phyloP scores from a whole-genome alignment of 2,888 invertebrate genomes.

The Eledone cirrhosa region DNA sequence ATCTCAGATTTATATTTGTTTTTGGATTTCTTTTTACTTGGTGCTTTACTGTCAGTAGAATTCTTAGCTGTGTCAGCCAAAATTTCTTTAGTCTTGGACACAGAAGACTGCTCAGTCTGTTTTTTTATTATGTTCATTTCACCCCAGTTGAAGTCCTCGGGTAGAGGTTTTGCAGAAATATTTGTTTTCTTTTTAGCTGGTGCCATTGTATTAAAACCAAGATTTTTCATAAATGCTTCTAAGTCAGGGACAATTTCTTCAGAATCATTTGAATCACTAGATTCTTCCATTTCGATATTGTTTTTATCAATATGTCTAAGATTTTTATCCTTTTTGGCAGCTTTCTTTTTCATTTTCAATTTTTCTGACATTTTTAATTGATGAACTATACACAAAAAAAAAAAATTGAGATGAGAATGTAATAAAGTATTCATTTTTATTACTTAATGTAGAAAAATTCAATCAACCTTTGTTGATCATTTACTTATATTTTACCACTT shows the following conservation, averaged over 20 bases:
- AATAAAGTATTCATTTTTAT: too few relatives aligned
- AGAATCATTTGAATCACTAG: too few relatives aligned
- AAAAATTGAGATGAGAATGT: too few relatives aligned
- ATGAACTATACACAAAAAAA: too few relatives aligned
- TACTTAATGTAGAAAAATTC: too few relatives aligned
- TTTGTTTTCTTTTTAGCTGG: neutral
- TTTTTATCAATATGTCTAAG: too few relatives aligned
- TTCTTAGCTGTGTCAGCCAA: constrained; percentile 33
- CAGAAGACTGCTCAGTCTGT: constrained; percentile 25
- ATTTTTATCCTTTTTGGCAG: too few relatives aligned
- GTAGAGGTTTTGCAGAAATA: neutral
- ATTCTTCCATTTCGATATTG: too few relatives aligned
- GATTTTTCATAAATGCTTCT: neutral
- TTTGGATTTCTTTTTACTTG: constrained; percentile 29
- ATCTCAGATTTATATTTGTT: constrained; percentile 29
- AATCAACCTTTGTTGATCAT: too few relatives aligned
- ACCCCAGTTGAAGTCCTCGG: constrained; percentile 29
- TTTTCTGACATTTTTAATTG: too few relatives aligned
- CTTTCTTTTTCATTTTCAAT: too few relatives aligned
- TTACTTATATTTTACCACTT: too few relatives aligned
- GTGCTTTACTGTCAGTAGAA: neutral
- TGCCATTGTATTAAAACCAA: neutral
- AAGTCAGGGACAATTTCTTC: neutral
- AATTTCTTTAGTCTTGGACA: neutral
- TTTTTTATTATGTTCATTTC: constrained; percentile 32